Conservation (phyloP, 2,888 invertebrate species). For the Lepetodrilus schrolli region DNA sequence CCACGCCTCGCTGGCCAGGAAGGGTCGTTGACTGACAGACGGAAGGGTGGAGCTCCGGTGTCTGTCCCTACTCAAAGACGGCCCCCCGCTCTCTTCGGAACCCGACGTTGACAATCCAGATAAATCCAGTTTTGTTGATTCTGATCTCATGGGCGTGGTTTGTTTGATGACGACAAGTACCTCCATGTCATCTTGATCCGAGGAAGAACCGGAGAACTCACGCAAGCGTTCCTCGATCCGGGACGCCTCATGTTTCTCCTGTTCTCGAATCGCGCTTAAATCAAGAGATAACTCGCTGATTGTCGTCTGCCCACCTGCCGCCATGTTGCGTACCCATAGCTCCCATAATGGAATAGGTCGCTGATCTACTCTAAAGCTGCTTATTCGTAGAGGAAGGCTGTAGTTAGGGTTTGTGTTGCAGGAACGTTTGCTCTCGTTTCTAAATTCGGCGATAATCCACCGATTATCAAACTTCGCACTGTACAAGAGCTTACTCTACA, state of each 20-base stretch:
- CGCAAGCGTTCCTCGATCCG: background rate
- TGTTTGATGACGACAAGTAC: background rate
- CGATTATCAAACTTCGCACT: no score
- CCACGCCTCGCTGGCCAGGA: slow-evolving; percentile 11
- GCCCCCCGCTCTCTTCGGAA: background rate
- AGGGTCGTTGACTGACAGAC: background rate
- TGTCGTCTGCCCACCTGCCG: background rate
- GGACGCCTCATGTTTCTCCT: background rate
- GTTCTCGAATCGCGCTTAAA: background rate
- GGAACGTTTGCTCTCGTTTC: background rate
- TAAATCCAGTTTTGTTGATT: slow-evolving; percentile 13
- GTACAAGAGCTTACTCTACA: no score
- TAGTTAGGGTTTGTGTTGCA: background rate
- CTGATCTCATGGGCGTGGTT: background rate
- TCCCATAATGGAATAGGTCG: background rate
- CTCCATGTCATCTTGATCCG: background rate
- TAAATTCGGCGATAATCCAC: background rate
- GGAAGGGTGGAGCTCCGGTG: background rate
- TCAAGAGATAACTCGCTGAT: background rate
- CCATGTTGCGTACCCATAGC: slow-evolving; percentile 7
- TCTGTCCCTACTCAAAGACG: background rate
- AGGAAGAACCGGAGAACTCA: background rate
- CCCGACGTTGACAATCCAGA: background rate
- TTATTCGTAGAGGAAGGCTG: background rate
- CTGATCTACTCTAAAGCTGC: background rate